phyloP scores from a whole-genome alignment of 2,113 vertebrate genomes.

The Paratilapia polleni region DNA sequence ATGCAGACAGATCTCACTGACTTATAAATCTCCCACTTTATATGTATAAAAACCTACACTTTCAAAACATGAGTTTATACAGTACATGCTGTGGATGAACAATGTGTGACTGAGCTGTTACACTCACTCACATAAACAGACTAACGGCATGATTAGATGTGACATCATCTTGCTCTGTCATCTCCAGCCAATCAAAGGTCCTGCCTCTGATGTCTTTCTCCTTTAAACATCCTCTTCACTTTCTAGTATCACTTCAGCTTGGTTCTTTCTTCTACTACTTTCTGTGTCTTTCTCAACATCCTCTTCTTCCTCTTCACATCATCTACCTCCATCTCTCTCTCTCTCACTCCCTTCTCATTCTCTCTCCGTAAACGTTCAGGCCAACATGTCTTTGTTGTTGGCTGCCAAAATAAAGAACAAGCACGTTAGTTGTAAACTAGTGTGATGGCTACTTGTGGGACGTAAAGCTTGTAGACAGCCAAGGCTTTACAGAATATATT shows the following conservation, averaged over 20 bases:
- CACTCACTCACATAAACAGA: constrained; percentile 20
- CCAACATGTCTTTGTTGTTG: constrained; percentile 48
- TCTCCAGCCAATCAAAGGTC: constrained; percentile 62
- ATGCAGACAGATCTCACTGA: constrained; percentile 31
- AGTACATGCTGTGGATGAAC: constrained; percentile 46
- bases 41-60: constrained; percentile 18
- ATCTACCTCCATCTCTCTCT: constrained; percentile 16
- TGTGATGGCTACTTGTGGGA: constrained; percentile 61
- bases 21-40: constrained; percentile 37
- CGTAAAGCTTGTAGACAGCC: constrained; percentile 46
- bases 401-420: constrained; percentile 68
- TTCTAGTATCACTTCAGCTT: constrained; percentile 34
- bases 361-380: not conserved
- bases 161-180: constrained; percentile 46
- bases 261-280: constrained; percentile 52
- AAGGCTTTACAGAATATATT: constrained; percentile 45
- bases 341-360: not conserved
- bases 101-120: constrained; percentile 18
- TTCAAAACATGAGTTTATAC: constrained; percentile 32
- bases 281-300: constrained; percentile 47
- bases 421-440: constrained; percentile 75
- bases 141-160: constrained; percentile 26
- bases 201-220: constrained; percentile 62
- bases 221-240: constrained; percentile 62
- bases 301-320: not conserved